These are phyloP conservation scores for Condylostylus longicornis DNA, from an alignment of 1,140 invertebrate species.

Conservation along the genomic window DNA sequence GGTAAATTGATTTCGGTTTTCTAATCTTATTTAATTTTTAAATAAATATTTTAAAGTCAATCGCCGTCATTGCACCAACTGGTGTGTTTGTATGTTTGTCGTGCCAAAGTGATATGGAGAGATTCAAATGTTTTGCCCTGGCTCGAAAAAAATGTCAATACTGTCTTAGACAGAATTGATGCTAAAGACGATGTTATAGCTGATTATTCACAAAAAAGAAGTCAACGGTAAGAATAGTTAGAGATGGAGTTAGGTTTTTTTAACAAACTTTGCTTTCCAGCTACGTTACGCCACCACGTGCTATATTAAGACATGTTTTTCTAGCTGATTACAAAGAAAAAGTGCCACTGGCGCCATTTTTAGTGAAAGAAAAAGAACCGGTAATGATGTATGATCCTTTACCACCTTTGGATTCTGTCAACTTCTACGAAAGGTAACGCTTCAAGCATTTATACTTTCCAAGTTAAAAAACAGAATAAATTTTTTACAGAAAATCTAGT, in stretches of 20 bases:
- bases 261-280: constrained; percentile 6
- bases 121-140: constrained; percentile 57
- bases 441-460: too few species aligned
- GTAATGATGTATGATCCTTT: constrained; percentile 70
- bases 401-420: constrained; percentile 59
- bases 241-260: neutral
- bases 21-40: neutral
- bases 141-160: constrained; percentile 56
- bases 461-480: neutral
- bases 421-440: constrained; percentile 42
- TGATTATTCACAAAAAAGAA: constrained; percentile 46
- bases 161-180: constrained; percentile 49
- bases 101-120: constrained; percentile 66
- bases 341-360: constrained; percentile 25
- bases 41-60: constrained; percentile 33
- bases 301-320: constrained; percentile 63
- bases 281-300: constrained; percentile 42
- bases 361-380: constrained; percentile 35
- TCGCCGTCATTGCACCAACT: constrained; percentile 52
- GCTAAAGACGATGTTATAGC: constrained; percentile 45
- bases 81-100: constrained; percentile 54
- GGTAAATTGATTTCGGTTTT: constrained; percentile 11
- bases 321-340: constrained; percentile 63
- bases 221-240: constrained; percentile 42
- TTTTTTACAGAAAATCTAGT: constrained; percentile 31